phyloP scores from a whole-genome alignment of 1,140 invertebrate species.

The Ostrea denselamellosa region DNA sequence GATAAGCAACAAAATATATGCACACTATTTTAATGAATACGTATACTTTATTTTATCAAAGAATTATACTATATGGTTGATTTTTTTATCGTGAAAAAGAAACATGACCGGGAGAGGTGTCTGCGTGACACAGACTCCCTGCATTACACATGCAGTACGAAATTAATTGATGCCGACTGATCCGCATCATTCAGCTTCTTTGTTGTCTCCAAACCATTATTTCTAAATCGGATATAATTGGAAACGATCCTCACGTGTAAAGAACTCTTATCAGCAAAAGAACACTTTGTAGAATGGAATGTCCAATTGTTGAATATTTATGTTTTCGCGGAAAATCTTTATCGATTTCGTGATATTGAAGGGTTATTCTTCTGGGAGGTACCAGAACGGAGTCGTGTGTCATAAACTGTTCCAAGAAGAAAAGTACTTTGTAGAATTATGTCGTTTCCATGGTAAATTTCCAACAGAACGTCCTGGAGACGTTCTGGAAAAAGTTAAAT shows the following conservation, averaged over 20 bases:
- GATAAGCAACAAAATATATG: too few relatives aligned
- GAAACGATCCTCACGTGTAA: conserved; percentile 25
- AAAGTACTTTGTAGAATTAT: too few relatives aligned
- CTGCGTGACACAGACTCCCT: too few relatives aligned
- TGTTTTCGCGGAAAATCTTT: background rate
- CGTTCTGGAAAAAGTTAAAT: too few relatives aligned
- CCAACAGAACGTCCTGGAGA: too few relatives aligned
- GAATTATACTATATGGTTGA: too few relatives aligned
- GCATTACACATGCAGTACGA: background rate
- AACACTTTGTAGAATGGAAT: background rate
- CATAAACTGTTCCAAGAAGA: background rate
- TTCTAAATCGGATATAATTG: conserved; percentile 38
- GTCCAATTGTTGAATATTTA: conserved; percentile 27
- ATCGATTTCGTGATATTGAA: background rate
- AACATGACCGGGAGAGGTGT: too few relatives aligned
- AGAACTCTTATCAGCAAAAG: background rate
- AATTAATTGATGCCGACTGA: background rate
- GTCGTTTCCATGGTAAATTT: too few relatives aligned
- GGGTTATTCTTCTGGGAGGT: background rate
- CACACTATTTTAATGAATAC: too few relatives aligned
- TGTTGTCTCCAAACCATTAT: conserved; percentile 15
- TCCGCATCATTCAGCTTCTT: background rate
- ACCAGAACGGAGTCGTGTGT: background rate
- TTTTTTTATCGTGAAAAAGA: too few relatives aligned
- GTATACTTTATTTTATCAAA: too few relatives aligned